Conservation (phyloP, 64 coral and sea anemone genomes). For the Stichodactyla helianthus region DNA sequence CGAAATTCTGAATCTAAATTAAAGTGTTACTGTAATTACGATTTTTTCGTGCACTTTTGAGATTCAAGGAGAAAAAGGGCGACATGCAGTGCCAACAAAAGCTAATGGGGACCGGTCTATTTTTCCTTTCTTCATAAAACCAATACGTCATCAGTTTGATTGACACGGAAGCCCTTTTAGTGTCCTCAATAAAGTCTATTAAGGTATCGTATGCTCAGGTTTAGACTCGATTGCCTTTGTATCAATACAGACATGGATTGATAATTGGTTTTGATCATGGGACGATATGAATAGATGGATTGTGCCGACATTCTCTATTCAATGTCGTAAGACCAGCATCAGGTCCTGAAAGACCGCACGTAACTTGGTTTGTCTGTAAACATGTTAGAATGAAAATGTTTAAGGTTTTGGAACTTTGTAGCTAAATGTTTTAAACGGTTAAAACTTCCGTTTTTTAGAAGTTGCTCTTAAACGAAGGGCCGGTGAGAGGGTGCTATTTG, state of each 20-base stretch:
- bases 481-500: too few relatives aligned
- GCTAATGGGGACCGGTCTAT: neutral
- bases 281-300: neutral
- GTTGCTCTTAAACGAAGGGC: too few relatives aligned
- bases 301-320: neutral
- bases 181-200: slow-evolving; percentile 6
- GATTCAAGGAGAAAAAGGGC: neutral
- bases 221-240: neutral
- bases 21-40: neutral
- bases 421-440: too few relatives aligned
- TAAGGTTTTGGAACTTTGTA: too few relatives aligned
- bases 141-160: neutral
- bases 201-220: neutral
- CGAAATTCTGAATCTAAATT: neutral
- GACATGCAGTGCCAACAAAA: neutral
- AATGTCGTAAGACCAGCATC: neutral
- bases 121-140: neutral
- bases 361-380: too few relatives aligned
- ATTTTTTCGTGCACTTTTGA: neutral
- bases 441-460: too few relatives aligned
- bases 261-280: neutral
- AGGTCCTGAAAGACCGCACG: too few relatives aligned
- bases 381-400: too few relatives aligned
- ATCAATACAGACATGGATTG: neutral
- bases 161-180: neutral